Percentiles rank a stretch among this genome's conserved stretches.
Evolutionary conservation across 2,113 vertebrate species (phyloP).

Genomic region (Indri indri): DNA sequence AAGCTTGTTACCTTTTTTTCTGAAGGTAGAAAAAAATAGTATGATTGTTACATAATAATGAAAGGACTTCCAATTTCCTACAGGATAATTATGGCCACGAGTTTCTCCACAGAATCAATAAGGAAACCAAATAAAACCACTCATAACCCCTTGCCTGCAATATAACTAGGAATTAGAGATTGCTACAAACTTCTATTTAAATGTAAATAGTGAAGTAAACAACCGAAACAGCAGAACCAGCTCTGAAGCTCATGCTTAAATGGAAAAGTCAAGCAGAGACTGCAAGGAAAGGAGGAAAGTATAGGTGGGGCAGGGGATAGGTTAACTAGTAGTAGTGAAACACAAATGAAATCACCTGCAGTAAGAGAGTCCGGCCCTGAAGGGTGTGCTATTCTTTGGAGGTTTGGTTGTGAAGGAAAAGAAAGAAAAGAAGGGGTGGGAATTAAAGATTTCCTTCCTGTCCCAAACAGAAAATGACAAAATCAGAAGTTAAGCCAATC

Average conservation of each 20-base stretch:
- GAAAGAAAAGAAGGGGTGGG: neutral
- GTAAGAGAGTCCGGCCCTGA: neutral
- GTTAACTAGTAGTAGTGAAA: neutral
- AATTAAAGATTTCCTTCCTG: neutral
- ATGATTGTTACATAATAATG: neutral
- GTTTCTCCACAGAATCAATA: neutral
- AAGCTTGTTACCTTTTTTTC: neutral
- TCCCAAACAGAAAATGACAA: neutral
- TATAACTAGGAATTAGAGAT: neutral
- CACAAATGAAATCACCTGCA: neutral
- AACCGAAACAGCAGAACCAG: neutral
- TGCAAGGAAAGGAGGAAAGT: neutral
- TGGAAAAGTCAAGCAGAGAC: neutral
- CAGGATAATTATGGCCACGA: neutral
- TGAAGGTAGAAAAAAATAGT: neutral
- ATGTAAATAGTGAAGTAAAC: neutral
- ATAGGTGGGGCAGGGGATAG: too few species aligned
- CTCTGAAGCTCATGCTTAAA: neutral
- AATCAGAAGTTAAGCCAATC: neutral
- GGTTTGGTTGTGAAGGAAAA: neutral
- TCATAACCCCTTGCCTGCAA: neutral
- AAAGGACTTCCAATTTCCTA: neutral
- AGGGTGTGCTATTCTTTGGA: neutral
- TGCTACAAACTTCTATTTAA: neutral
- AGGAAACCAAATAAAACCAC: neutral